Percentiles rank a stretch among this genome's conserved stretches.
phyloP scores from a whole-genome alignment of 2,113 vertebrate genomes.

The Salvelinus alpinus region DNA sequence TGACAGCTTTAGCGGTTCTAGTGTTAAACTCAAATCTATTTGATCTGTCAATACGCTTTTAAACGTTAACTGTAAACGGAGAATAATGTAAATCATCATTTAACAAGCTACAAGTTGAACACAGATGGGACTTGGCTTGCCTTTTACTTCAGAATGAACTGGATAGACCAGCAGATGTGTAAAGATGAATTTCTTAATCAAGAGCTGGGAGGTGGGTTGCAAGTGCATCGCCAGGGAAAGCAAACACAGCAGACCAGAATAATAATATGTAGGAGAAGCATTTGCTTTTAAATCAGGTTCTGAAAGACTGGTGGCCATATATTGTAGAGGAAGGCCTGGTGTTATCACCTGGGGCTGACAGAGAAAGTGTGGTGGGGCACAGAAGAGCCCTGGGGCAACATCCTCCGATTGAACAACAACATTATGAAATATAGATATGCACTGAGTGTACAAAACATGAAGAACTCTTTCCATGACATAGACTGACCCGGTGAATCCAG shows the following conservation, averaged over 20 bases:
- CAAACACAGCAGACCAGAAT: background rate
- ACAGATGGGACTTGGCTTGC: background rate
- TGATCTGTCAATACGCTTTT: background rate
- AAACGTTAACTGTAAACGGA: background rate
- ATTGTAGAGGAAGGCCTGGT: background rate
- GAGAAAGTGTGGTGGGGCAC: background rate
- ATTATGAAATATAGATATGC: background rate
- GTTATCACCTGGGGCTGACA: constrained; percentile 1
- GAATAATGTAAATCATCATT: background rate
- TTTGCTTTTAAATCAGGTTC: background rate
- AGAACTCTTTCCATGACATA: too few relatives aligned
- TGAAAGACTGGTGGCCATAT: background rate
- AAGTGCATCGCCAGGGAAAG: background rate
- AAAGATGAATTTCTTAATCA: constrained; percentile 5
- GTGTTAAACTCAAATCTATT: too few relatives aligned
- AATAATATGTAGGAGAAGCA: background rate
- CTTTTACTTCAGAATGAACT: background rate
- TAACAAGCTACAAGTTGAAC: constrained; percentile 2
- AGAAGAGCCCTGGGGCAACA: background rate
- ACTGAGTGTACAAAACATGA: too few relatives aligned
- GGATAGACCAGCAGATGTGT: constrained; percentile 1
- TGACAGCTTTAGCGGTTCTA: too few relatives aligned
- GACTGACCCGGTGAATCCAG: too few relatives aligned
- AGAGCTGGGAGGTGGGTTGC: background rate
- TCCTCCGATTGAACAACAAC: background rate